These are phyloP conservation scores for Diacarnus erythraeanus DNA, from an alignment of 37 sponge, comb jelly and placozoan genomes.

Conservation along the genomic window DNA sequence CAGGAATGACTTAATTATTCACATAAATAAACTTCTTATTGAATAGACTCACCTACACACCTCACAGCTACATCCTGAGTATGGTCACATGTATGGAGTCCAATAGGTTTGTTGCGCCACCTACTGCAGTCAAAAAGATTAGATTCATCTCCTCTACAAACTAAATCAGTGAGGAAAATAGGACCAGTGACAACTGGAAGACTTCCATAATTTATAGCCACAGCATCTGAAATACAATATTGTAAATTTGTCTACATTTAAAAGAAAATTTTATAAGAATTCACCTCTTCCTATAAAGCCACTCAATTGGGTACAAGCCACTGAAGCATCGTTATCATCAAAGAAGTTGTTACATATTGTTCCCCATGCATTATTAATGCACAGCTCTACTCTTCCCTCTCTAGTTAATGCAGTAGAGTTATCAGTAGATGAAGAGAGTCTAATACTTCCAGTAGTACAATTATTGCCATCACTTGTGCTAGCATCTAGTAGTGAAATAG, in stretches of 20 bases:
- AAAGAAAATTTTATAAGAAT: background rate
- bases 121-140: conserved; percentile 14
- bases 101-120: background rate
- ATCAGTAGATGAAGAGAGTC: background rate
- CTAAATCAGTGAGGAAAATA: conserved; percentile 10
- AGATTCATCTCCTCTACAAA: conserved; percentile 27
- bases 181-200: conserved; percentile 14
- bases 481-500: background rate
- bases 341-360: conserved; percentile 19
- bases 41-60: conserved; percentile 18
- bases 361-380: conserved; percentile 42
- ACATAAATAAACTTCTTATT: background rate
- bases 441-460: conserved; percentile 13
- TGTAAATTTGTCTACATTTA: background rate
- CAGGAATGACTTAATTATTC: background rate
- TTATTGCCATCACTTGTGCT: background rate
- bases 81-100: conserved; percentile 26
- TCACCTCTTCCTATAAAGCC: conserved; percentile 5
- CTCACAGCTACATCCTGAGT: conserved; percentile 22
- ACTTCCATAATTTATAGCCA: background rate
- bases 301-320: conserved; percentile 18
- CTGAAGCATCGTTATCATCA: conserved; percentile 20
- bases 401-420: background rate
- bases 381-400: conserved; percentile 25
- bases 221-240: background rate